Conservation (phyloP, 2,888 invertebrate genomes). For the Balanococcus diminutus region DNA sequence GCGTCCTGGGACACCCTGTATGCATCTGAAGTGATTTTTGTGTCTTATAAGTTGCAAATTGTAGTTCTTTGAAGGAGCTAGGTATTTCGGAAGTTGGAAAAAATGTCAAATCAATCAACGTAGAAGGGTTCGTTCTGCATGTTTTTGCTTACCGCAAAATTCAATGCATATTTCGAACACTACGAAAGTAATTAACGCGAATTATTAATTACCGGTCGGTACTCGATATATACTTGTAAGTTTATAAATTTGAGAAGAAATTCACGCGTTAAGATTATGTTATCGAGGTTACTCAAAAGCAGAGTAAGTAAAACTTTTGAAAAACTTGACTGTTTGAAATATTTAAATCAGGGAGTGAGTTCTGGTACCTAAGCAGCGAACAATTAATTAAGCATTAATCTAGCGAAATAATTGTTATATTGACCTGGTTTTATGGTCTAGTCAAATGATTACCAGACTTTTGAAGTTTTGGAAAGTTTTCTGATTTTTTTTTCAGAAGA, state of each 20-base stretch:
- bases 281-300: background rate
- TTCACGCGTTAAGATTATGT: background rate
- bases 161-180: background rate
- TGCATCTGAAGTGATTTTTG: no score
- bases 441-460: no score
- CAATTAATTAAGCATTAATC: no score
- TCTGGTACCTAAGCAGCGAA: no score
- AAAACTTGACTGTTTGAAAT: background rate
- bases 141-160: background rate
- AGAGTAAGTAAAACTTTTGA: conserved; percentile 4
- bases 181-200: background rate
- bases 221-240: background rate
- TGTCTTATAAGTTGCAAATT: no score
- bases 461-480: no score
- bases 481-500: no score
- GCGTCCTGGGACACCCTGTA: no score
- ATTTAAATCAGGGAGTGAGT: background rate
- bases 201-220: background rate
- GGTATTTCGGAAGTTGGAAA: no score
- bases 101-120: background rate
- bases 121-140: background rate
- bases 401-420: background rate
- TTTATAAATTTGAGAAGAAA: background rate
- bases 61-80: no score
- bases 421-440: no score